phyloP scores from a whole-genome alignment of 1,140 invertebrate species.

The Lerema accius region DNA sequence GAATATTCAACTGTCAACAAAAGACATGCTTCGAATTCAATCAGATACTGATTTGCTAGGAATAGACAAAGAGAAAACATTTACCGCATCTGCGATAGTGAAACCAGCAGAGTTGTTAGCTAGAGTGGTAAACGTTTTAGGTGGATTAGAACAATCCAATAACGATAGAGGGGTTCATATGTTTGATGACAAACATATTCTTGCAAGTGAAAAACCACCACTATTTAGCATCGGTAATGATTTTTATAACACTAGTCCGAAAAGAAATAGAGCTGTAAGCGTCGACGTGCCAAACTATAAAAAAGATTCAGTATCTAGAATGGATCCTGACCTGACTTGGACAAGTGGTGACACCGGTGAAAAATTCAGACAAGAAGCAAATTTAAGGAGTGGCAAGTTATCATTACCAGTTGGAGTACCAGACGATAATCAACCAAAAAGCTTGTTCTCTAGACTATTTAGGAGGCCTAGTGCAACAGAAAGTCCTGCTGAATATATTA shows the following conservation, averaged over 20 bases:
- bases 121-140: constrained; percentile 89
- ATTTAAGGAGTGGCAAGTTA: constrained; percentile 68
- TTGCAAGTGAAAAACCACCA: constrained; percentile 85
- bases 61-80: constrained; percentile 90
- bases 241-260: constrained; percentile 68
- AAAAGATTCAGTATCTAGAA: constrained; percentile 66
- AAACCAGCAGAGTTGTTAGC: constrained; percentile 89
- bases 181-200: constrained; percentile 87
- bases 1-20: constrained; percentile 75
- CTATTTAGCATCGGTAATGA: constrained; percentile 83
- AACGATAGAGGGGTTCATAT: constrained; percentile 83
- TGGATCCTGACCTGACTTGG: constrained; percentile 86
- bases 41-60: constrained; percentile 90
- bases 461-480: constrained; percentile 63
- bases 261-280: constrained; percentile 82
- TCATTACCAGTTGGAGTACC: constrained; percentile 57
- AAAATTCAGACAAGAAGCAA: constrained; percentile 83
- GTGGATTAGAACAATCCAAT: constrained; percentile 84
- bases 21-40: constrained; percentile 84
- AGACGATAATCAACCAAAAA: constrained; percentile 52
- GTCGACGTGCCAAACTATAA: constrained; percentile 76
- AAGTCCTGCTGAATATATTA: constrained; percentile 64
- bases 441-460: constrained; percentile 62
- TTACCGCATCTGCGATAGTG: constrained; percentile 85
- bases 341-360: constrained; percentile 85